Percentiles rank a stretch among this genome's conserved stretches.
phyloP scores from a whole-genome alignment of 2,797 vertebrate genomes.

The Danio choprae region DNA sequence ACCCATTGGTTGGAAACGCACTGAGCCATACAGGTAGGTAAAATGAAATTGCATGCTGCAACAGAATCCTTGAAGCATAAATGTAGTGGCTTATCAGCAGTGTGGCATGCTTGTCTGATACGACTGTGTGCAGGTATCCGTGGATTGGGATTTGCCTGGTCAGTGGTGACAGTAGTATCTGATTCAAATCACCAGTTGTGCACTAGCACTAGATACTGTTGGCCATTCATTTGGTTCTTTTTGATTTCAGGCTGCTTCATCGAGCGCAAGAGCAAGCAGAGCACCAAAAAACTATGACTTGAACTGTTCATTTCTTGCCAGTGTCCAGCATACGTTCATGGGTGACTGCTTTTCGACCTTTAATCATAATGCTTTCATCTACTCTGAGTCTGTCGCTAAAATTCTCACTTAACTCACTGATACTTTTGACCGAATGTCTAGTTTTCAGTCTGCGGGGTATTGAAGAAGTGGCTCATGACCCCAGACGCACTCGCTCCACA shows the following conservation, averaged over 20 bases:
- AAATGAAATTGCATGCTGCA: slow-evolving; percentile 9
- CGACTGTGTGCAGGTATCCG: not conserved
- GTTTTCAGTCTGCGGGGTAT: not conserved
- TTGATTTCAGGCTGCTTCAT: not conserved
- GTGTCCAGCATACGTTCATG: not conserved
- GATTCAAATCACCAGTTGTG: not conserved
- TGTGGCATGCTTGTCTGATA: not conserved
- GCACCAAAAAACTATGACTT: not conserved
- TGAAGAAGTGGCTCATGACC: not conserved
- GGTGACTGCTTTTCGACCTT: not conserved
- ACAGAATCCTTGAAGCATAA: slow-evolving; percentile 15
- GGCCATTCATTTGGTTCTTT: not conserved
- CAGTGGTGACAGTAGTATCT: not conserved
- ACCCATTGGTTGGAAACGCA: not conserved
- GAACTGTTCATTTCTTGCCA: not conserved
- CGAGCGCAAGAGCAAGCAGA: not conserved
- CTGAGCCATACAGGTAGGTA: not conserved
- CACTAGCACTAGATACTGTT: not conserved
- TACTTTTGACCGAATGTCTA: not conserved
- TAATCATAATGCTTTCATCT: not conserved
- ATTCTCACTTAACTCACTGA: not conserved
- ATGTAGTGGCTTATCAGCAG: slow-evolving; percentile 29
- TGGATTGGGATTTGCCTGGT: not conserved
- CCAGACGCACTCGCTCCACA: not conserved
- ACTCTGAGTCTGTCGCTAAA: not conserved